Base-by-base conservation (phyloP, 2,113 vertebrate genomes). In the Callipepla californica region DNA sequence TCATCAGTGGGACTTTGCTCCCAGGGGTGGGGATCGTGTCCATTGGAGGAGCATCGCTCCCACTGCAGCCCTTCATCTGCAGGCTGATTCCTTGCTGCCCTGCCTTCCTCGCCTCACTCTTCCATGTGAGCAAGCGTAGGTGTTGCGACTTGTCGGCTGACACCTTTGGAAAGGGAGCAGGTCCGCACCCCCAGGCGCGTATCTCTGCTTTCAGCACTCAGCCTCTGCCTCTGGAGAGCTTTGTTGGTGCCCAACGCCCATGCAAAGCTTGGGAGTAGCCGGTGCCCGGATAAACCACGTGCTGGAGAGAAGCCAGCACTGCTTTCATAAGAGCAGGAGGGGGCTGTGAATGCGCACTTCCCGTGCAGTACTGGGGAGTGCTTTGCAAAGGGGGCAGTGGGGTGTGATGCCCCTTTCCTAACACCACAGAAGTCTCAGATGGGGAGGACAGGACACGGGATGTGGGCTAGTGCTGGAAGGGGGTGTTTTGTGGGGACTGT, bases 211-310 rank as follows among this genome's bases (percentile, higher is more conserved):
- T 94, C 89, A 81, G 91, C 6, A 11, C 76, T 92, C 7, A 2
- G 51, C 47, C 44, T 42, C 67, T 50, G 86, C 85, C 80, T 66
- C 80, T 79, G 53, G 92, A 94, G 85, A 92, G 80, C 77, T 72
- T 85, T 95, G 87, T 90, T 83, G 81, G 68, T 85, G 72, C 82
- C 82, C 91, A 87, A 89, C 76, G 26, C 91, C 93, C 87, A 65
- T 51, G 91, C 75, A 85, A 89, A 85, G 89, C 76, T 57, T 67
- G 94, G 96, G 95, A 95, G 92, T 61, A 57, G 63, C 94, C 5
- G 7, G 55, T 55, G 78, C 94, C 70, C 26, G 78, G 85, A 70
- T 89, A 89, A 96, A 77, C 57, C 91, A 25, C 28, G 76, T 0
- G 15, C 91, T 95, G 95, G 95, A 82, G 68, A 0, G 26, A 6